Evolutionary conservation across 2,888 invertebrate species (phyloP).

Genomic region (Drosophila incognita): DNA sequence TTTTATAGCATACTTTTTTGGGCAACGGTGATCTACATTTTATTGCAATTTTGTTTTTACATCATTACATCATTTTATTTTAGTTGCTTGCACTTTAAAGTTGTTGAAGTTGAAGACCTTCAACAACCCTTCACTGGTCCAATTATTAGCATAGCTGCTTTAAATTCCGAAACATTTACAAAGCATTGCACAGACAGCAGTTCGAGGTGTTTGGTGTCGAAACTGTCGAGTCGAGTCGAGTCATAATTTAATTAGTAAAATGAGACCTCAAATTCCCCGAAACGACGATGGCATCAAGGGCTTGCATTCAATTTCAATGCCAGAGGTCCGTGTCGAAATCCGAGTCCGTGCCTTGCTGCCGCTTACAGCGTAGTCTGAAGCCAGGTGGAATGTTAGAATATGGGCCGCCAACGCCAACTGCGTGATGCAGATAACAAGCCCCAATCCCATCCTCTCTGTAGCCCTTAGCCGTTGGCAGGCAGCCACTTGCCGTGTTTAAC

Average conservation of each 20-base stretch:
- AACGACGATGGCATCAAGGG: conserved; percentile 45
- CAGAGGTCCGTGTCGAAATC: conserved; percentile 31
- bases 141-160: conserved; percentile 16
- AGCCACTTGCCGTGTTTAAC: conserved; percentile 46
- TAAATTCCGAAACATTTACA: conserved; percentile 16
- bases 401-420: conserved; percentile 52
- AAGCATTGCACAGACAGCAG: conserved; percentile 22
- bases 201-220: conserved; percentile 55
- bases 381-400: conserved; percentile 45
- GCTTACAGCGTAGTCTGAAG: conserved; percentile 14
- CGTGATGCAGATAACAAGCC: conserved; percentile 67
- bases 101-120: no score
- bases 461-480: conserved; percentile 2
- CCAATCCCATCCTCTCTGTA: conserved; percentile 7
- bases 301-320: conserved; percentile 65
- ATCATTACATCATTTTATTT: not conserved
- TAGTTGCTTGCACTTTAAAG: conserved; percentile 1
- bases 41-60: not conserved
- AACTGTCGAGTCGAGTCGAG: conserved; percentile 54
- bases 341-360: conserved; percentile 10
- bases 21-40: not conserved
- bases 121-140: not conserved
- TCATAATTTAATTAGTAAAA: conserved; percentile 80
- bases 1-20: conserved; percentile 1
- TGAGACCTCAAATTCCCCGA: conserved; percentile 75